Evolutionary conservation across 2,888 invertebrate species (phyloP).

Genomic region (Thecocarcelia acutangulata): DNA sequence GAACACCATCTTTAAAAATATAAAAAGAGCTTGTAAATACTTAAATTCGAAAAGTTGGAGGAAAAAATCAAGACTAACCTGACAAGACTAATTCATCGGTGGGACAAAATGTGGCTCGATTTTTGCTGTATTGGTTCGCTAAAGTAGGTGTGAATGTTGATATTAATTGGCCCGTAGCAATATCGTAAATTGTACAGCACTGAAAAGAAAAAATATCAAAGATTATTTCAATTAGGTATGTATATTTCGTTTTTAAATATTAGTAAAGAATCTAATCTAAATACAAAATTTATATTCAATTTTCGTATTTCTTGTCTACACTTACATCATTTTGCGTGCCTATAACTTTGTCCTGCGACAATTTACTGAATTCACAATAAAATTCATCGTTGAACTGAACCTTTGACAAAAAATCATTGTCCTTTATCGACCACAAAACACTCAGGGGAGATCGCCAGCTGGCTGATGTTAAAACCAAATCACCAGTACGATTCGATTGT

Average conservation of each 20-base stretch:
- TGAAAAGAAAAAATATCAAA: constrained; percentile 67
- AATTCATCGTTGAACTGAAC: constrained; percentile 91
- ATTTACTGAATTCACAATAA: constrained; percentile 95
- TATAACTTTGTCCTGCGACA: constrained; percentile 91
- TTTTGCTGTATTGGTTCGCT: constrained; percentile 96
- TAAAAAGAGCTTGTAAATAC: constrained; percentile 1
- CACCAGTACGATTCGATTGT: constrained; percentile 88
- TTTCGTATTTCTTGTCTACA: too few species aligned
- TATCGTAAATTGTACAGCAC: constrained; percentile 89
- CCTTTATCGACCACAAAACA: constrained; percentile 79
- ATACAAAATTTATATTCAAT: too few species aligned
- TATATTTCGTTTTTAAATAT: too few species aligned
- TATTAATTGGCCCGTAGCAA: constrained; percentile 89
- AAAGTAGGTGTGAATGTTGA: constrained; percentile 89
- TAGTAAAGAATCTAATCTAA: too few species aligned
- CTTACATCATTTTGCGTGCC: constrained; percentile 90
- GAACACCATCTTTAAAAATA: constrained; percentile 88
- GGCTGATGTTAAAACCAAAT: constrained; percentile 91
- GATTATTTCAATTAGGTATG: too few species aligned
- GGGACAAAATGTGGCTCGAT: constrained; percentile 96
- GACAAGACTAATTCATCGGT: constrained; percentile 96
- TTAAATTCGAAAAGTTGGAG: neutral
- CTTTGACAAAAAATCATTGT: constrained; percentile 82
- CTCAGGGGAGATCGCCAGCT: constrained; percentile 91
- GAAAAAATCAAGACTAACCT: constrained; percentile 80